Evolutionary conservation across 2,888 invertebrate genomes (phyloP).

Genomic region (Athalia cordata): DNA sequence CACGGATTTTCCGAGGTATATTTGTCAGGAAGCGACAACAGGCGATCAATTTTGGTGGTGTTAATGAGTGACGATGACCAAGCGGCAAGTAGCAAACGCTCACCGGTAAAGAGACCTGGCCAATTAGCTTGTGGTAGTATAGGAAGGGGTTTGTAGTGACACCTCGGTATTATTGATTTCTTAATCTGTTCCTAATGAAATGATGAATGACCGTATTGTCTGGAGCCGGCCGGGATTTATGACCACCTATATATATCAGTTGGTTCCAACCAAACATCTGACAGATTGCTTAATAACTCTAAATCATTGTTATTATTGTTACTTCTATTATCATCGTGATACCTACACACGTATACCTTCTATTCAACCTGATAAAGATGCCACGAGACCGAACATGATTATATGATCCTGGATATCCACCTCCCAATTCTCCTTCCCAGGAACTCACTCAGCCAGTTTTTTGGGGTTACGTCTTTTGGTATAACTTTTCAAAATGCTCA

Average conservation of each 20-base stretch:
- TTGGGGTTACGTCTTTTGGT: too few species aligned
- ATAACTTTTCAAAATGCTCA: too few species aligned
- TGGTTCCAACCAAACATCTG: slow-evolving; percentile 46
- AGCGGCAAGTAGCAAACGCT: slow-evolving; percentile 43
- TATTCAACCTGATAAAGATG: too few species aligned
- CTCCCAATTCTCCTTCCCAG: neutral
- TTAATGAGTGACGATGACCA: slow-evolving; percentile 54
- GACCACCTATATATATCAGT: slow-evolving; percentile 43
- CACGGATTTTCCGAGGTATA: slow-evolving; percentile 31
- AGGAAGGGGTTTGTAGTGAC: slow-evolving; percentile 52
- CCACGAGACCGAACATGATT: too few species aligned
- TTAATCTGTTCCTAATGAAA: slow-evolving; percentile 59
- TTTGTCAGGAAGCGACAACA: slow-evolving; percentile 54
- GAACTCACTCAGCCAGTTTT: too few species aligned
- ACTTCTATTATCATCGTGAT: too few species aligned
- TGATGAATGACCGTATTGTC: slow-evolving; percentile 57
- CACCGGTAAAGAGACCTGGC: slow-evolving; percentile 50
- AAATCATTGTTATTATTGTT: slow-evolving; percentile 28
- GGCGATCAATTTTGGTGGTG: slow-evolving; percentile 51
- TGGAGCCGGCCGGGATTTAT: slow-evolving; percentile 47
- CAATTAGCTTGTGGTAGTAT: slow-evolving; percentile 55
- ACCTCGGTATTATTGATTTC: slow-evolving; percentile 57
- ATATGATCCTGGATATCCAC: neutral
- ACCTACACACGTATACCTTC: too few species aligned
- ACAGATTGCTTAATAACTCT: slow-evolving; percentile 49